Evolutionary conservation across 2,888 invertebrate species (phyloP), one percentile per base, ranked within the genome.

Genomic region (Pyralis farinalis): DNA sequence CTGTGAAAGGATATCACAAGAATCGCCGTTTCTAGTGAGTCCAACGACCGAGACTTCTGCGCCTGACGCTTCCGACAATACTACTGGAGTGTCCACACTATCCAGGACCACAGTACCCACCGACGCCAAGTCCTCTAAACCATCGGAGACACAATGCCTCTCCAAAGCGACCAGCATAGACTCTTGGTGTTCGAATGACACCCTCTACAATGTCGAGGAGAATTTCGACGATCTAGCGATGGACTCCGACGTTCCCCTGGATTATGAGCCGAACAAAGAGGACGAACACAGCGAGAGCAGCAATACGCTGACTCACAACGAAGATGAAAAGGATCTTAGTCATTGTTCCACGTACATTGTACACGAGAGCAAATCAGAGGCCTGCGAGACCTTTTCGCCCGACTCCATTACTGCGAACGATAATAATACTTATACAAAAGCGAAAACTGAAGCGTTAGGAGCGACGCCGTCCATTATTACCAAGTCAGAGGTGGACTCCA

Each of bases 171-270:
- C 91, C 21, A 92, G 91, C 67, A 91, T 92, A 51, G 92, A 91
- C 59, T 92, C 92, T 1, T 92, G 92, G 85, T 92, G 92, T 67
- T 92, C 92, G 12, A 92, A 92, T 63, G 92, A 92, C 53, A 92
- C 92, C 0, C 69, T 92, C 1, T 92, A 92, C 64, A 92, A 92
- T 57, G 87, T 92, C 22, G 92, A 92, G 58, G 92, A 92, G 43
- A 88, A 89, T 49, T 90, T 90, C 54, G 89, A 90, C 43, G 90
- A 90, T 52, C 59, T 88, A 7, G 83, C 71, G 1, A 60, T 79
- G 65, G 88, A 88, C 36, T 66, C 79, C 7, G 87, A 87, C 5
- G 47, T 73, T 1, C 70, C 75, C 0, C 30, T 51, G 7, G 72
- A 75, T 1, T 65, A 68, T 37, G 73, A 71, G 39, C 50, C 45